Evolutionary conservation across 1,140 invertebrate species (phyloP).

Genomic region (Dendroctonus valens): DNA sequence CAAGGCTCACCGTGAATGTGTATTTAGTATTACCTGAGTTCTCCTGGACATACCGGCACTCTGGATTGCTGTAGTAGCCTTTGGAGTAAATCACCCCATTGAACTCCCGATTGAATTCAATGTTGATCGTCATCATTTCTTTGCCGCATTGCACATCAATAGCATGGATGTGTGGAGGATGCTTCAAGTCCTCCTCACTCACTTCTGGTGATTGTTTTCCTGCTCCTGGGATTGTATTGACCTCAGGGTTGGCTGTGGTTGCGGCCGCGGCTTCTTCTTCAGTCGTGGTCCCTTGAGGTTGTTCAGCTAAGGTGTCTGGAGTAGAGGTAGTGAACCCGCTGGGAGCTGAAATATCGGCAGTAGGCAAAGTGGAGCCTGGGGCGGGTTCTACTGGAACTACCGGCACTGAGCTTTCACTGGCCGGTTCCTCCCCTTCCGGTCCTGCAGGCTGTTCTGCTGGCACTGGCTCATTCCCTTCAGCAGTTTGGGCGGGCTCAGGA

Average conservation of each 20-base stretch:
- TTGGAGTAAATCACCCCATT: constrained; percentile 82
- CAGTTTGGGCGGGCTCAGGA: not conserved
- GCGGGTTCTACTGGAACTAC: not conserved
- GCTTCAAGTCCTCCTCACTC: constrained; percentile 56
- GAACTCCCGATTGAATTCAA: constrained; percentile 74
- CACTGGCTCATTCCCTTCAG: not conserved
- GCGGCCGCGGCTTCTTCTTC: not conserved
- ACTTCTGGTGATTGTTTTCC: constrained; percentile 19
- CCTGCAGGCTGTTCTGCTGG: not conserved
- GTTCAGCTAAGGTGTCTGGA: constrained; percentile 5
- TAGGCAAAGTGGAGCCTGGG: constrained; percentile 2
- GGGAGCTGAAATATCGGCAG: constrained; percentile 1
- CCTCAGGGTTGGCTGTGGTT: constrained; percentile 21
- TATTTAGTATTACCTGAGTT: constrained; percentile 69
- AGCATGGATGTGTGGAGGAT: constrained; percentile 72
- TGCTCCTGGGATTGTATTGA: constrained; percentile 26
- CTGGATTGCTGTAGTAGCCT: constrained; percentile 68
- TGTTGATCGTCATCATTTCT: constrained; percentile 78
- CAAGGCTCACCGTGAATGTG: constrained; percentile 72
- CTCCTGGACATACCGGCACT: constrained; percentile 71
- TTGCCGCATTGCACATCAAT: constrained; percentile 77
- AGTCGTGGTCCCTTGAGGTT: not conserved
- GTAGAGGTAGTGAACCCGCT: constrained; percentile 14
- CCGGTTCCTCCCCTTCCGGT: not conserved
- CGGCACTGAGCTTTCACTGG: not conserved